A percentile compares a stretch with the other conserved stretches of the same genome.
phyloP scores from a whole-genome alignment of 2,113 vertebrate species.

The Hyaena hyaena region DNA sequence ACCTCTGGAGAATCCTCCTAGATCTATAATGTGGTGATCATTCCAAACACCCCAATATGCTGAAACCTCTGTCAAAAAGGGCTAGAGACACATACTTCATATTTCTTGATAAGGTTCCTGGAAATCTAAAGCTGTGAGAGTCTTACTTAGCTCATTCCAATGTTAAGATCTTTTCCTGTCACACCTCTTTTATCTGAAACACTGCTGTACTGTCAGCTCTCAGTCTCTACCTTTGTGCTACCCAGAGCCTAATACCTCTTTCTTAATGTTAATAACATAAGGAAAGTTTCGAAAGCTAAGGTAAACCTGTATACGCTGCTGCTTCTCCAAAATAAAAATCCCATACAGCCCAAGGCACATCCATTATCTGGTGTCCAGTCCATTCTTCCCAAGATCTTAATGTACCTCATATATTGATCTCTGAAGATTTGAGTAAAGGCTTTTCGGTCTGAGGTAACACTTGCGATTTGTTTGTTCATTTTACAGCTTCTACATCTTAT shows the following conservation, averaged over 20 bases:
- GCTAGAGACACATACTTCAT: not conserved
- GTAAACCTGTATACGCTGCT: not conserved
- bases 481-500: not conserved
- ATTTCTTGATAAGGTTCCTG: not conserved
- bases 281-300: not conserved
- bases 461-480: not conserved
- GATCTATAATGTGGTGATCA: not conserved
- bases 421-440: not conserved
- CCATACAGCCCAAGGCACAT: not conserved
- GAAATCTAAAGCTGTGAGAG: not conserved
- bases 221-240: not conserved
- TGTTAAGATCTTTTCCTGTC: not conserved
- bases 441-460: not conserved
- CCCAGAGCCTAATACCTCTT: not conserved
- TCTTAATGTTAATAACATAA: not conserved
- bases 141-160: not conserved
- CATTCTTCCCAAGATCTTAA: not conserved
- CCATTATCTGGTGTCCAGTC: not conserved
- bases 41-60: not conserved
- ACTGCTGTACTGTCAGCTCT: not conserved
- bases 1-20: not conserved
- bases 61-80: not conserved
- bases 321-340: not conserved
- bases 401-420: not conserved
- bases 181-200: not conserved